Evolutionary conservation across 2,113 vertebrate genomes (phyloP), one percentile per base, ranked within the genome.

Genomic region (Apistogramma diplotaenia): DNA sequence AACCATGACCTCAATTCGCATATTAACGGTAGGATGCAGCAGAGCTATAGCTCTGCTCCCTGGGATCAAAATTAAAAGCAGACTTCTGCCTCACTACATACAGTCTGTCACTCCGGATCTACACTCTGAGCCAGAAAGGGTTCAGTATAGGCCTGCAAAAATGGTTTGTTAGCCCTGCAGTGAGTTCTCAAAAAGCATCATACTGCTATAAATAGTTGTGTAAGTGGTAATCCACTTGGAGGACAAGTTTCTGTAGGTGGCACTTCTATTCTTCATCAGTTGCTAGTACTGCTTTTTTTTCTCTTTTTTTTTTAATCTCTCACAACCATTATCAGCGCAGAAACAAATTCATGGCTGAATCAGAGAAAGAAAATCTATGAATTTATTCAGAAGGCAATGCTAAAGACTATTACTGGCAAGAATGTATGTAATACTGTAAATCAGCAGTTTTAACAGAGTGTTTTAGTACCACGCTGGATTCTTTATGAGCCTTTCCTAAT

Each of bases 401-500:
- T 46, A 73, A 74, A 3, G 70, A 76, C 80, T 79, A 77, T 81
- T 76, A 37, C 43, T 25, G 77, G 80, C 74, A 76, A 37, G 29
- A 79, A 76, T n/a, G 85, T 59, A 13, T 61, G 59, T 49, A 70
- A 51, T 70, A 25, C 49, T 70, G 65, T 70, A 89, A 80, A 91
- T 90, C 85, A 86, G 74, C 79, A 16, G 56, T 33, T 91, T 87
- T 75, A 78, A 79, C 81, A 56, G 56, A 70, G 85, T 59, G 74
- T 82, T 87, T 88, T 54, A 85, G 51, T 12, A 51, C 65, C 13
- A 33, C 29, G 2, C 29, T 21, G 56, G 82, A 75, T 81, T 81
- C 85, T 91, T 87, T 85, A 85, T 78, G 86, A 83, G 83, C 58
- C 65, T 85, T 61, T 78, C 55, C 53, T 82, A 73, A 83, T 87